Evolutionary conservation across 2,113 vertebrate species (phyloP), one percentile per base, ranked within the genome.

Genomic region (Erythrocercus mccallii): DNA sequence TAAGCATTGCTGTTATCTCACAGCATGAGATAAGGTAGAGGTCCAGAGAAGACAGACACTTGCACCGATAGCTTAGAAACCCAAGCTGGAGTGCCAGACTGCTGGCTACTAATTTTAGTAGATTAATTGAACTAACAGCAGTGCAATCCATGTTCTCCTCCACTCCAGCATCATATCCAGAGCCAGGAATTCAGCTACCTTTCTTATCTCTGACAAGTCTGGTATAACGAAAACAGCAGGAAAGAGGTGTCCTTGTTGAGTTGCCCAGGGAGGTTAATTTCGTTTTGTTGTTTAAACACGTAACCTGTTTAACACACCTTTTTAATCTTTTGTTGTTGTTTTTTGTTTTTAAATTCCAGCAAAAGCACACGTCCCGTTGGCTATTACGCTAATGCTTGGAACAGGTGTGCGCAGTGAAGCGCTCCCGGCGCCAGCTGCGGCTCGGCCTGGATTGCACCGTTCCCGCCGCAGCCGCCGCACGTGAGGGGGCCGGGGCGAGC

Each of bases 331-430:
- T 9, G 27, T 12, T 20, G 18, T 9, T 30, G 9, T 21, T 33
- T 12, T 12, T 10, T 28, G 20, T 47, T 38, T 18, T 24, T 31
- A 4, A 27, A 28, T 19, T 30, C 45, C 79, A 19, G 2, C 9
- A 19, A 6, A 24, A 21, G 45, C 66, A 9, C 11, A 3, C 0
- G n/a, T 9, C 23, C 14, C 23, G 11, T 2, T 2, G 10, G 13
- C 2, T 3, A 7, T 9, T 5, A 8, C 4, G 10, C 21, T 16
- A 4, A 5, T 0, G 10, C 33, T 1, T 0, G 33, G 2, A 3
- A 4, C 8, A 45, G 33, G 13, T 1, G 57, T 1, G 13, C 8
- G 5, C 25, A 4, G 8, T 5, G 31, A 30, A 3, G 1, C 0
- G 13, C 0, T 8, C 6, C 22, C 42, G 0, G 11, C 15, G 1